Evolutionary conservation across 2,888 invertebrate genomes (phyloP).

Genomic region (Meteorus cinctellus): DNA sequence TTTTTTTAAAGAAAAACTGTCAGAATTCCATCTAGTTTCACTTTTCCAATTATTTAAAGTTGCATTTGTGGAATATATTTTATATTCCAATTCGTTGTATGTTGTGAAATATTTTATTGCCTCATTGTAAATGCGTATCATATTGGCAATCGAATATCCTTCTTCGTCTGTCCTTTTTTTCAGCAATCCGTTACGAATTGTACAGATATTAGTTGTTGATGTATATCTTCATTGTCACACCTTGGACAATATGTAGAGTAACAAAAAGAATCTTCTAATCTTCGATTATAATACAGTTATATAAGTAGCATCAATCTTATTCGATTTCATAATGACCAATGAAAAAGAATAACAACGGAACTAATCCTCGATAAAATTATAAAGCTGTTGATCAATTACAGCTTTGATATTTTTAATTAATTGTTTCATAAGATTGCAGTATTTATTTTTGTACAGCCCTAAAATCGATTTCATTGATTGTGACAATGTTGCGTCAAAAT

Average conservation of each 20-base stretch:
- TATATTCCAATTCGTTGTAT: constrained; percentile 27
- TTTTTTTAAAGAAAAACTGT: background rate
- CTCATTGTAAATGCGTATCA: constrained; percentile 12
- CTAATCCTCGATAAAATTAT: background rate
- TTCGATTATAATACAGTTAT: background rate
- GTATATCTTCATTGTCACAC: background rate
- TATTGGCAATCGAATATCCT: background rate
- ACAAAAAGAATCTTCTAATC: background rate
- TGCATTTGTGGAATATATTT: background rate
- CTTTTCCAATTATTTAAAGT: background rate
- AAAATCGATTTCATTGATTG: constrained; percentile 51
- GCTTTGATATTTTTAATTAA: constrained; percentile 64
- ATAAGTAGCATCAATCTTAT: constrained; percentile 29
- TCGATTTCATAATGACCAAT: constrained; percentile 37
- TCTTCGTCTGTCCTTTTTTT: too few relatives aligned
- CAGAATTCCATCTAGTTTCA: background rate
- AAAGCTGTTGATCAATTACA: constrained; percentile 38
- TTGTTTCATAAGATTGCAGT: constrained; percentile 63
- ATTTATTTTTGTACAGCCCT: constrained; percentile 71
- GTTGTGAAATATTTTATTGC: constrained; percentile 20
- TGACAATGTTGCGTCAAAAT: background rate
- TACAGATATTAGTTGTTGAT: constrained; percentile 14
- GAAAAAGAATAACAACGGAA: constrained; percentile 42
- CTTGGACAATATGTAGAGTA: constrained; percentile 6
- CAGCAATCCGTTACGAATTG: constrained; percentile 17